phyloP scores from a whole-genome alignment of 2,113 vertebrate genomes.

The Dasyprocta punctata region DNA sequence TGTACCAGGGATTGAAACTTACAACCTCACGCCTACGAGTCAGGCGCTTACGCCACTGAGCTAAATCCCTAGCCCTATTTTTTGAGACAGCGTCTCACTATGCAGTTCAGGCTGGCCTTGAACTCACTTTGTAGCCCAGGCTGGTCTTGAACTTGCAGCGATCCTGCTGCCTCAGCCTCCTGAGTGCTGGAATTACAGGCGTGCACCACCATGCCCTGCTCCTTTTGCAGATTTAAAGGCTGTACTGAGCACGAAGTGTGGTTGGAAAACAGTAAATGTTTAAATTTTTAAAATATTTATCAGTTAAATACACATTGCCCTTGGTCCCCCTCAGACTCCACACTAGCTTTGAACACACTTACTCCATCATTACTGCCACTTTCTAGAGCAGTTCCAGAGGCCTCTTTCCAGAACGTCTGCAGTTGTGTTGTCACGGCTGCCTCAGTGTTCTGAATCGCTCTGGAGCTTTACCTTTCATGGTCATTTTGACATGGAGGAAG shows the following conservation, averaged over 20 bases:
- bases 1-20: too few species aligned
- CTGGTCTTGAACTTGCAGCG: too few species aligned
- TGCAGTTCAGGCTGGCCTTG: too few species aligned
- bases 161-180: too few species aligned
- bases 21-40: too few species aligned
- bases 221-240: too few species aligned
- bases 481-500: not conserved
- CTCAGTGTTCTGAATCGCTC: not conserved
- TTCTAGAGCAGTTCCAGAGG: not conserved
- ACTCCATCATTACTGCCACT: fast-evolving
- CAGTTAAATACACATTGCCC: not conserved
- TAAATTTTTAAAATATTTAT: not conserved
- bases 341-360: not conserved
- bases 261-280: not conserved
- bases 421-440: not conserved
- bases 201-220: too few species aligned
- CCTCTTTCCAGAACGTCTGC: not conserved
- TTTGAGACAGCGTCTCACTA: too few species aligned
- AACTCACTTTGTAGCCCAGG: too few species aligned
- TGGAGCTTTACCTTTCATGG: not conserved
- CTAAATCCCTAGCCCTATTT: too few species aligned
- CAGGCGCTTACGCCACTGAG: too few species aligned
- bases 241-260: not conserved
- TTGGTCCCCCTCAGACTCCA: not conserved
- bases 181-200: too few species aligned